Evolutionary conservation across 2,888 invertebrate genomes (phyloP), one percentile per base, ranked within the genome.

Genomic region (Drosophila pseudotalamancana): DNA sequence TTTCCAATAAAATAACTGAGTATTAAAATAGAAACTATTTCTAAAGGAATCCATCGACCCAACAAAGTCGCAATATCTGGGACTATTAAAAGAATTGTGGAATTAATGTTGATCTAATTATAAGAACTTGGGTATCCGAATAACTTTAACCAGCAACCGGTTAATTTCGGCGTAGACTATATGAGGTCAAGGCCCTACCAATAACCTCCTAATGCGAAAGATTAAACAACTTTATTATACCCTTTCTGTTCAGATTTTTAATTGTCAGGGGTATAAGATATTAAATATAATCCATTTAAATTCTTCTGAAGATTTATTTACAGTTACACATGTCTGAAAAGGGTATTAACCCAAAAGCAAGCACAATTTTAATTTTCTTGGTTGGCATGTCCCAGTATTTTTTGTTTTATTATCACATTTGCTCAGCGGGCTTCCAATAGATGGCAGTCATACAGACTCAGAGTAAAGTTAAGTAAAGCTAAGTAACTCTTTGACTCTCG

Each of bases 341-440:
- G 67, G 53, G 50, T 50, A 55, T 68, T 68, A 39, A 68, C 50
- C 68, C 46, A 29, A 14, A n/a, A 37, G 25, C 42, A 14, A 27
- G 6, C 3, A 27, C 18, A 32, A 31, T 23, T 8, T 48, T 16
- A 23, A 34, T 37, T 35, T 19, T 16, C 16, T 11, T 27, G 39
- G 23, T 31, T 9, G 12, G 32, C 43, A 12, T 32, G 18, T 12
- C 8, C 18, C n/a, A 16, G 29, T 25, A 16, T 16, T 9, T 12
- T 11, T 19, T 43, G 16, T 32, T 54, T 55, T 46, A 63, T 61
- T 45, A 48, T 21, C 51, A 21, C 51, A 39, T 16, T 32, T 27
- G 31, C n/a, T 25, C 19, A 23, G 21, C 14, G 42, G 19, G 19
- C 2, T 60, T 34, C 9, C 31, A 46, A 49, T 49, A 46, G 35